Evolutionary conservation across 37 sponge, comb jelly and placozoan species (phyloP).

Genomic region (Axinella damicornis): DNA sequence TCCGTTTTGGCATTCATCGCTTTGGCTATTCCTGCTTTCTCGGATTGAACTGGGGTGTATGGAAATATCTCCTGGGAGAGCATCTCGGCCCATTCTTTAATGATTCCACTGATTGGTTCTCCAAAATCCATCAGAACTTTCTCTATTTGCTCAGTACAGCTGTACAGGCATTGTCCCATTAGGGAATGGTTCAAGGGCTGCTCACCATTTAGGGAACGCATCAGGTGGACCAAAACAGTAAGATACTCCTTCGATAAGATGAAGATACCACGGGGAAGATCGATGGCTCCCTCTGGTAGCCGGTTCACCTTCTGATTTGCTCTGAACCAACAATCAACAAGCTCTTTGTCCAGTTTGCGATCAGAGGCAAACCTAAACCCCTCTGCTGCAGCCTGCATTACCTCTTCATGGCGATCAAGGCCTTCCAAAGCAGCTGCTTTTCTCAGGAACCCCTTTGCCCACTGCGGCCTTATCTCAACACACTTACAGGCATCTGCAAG

Average conservation of each 20-base stretch:
- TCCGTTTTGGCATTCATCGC: constrained; percentile 3
- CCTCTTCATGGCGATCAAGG: constrained; percentile 20
- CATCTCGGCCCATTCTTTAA: constrained; percentile 22
- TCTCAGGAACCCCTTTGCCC: constrained; percentile 31
- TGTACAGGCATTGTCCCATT: constrained; percentile 22
- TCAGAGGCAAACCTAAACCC: constrained; percentile 16
- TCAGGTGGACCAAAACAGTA: constrained; percentile 4
- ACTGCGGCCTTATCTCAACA: constrained; percentile 38
- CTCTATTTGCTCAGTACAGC: constrained; percentile 26
- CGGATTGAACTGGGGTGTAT: background rate
- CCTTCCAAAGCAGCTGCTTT: constrained; percentile 19
- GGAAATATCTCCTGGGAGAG: constrained; percentile 25
- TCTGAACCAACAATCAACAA: constrained; percentile 12
- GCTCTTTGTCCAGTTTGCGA: constrained; percentile 17
- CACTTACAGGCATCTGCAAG: constrained; percentile 32
- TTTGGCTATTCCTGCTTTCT: constrained; percentile 8
- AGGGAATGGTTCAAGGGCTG: constrained; percentile 1
- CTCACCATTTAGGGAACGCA: constrained; percentile 27
- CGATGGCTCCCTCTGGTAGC: constrained; percentile 31
- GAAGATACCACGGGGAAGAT: constrained; percentile 22
- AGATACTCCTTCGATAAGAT: constrained; percentile 37
- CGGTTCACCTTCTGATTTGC: constrained; percentile 19
- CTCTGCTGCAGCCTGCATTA: background rate
- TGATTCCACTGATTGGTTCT: background rate
- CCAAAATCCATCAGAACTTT: constrained; percentile 20